These are phyloP conservation scores for Caenorhabditis latens DNA, from an alignment of 1,140 invertebrate species.

Conservation along the genomic window DNA sequence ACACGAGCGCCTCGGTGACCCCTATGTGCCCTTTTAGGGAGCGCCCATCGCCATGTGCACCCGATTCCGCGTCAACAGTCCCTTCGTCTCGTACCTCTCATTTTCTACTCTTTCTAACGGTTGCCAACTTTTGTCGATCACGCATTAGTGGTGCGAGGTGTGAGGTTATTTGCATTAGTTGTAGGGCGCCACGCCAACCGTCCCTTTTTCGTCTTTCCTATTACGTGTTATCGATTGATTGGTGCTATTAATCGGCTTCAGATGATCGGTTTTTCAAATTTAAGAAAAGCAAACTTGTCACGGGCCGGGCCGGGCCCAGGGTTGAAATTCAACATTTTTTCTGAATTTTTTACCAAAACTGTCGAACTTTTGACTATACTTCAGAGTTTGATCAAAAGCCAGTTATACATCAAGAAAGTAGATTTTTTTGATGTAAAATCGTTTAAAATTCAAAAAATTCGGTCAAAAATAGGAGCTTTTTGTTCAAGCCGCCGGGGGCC, in stretches of 20 bases:
- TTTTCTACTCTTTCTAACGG: background rate
- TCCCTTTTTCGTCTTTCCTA: background rate
- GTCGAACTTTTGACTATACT: too few species aligned
- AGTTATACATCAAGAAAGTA: too few species aligned
- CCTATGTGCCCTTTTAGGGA: background rate
- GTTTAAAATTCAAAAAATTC: too few species aligned
- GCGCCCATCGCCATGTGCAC: background rate
- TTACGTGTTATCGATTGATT: background rate
- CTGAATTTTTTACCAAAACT: too few species aligned
- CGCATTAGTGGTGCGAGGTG: background rate
- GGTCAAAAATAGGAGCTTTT: too few species aligned
- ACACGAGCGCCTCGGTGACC: too few species aligned
- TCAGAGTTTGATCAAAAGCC: too few species aligned
- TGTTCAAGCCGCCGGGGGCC: too few species aligned
- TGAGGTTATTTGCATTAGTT: constrained; percentile 45
- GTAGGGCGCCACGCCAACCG: background rate
- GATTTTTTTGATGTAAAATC: too few species aligned
- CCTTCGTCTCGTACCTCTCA: background rate
- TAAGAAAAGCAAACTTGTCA: background rate
- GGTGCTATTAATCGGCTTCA: background rate
- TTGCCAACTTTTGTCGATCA: constrained; percentile 4
- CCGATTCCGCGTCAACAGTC: constrained; percentile 2
- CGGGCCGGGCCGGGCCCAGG: too few species aligned
- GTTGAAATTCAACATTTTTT: too few species aligned
- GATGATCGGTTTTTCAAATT: background rate